Base-by-base conservation (phyloP, 2,113 vertebrate genomes). In the Scytalopus superciliaris region DNA sequence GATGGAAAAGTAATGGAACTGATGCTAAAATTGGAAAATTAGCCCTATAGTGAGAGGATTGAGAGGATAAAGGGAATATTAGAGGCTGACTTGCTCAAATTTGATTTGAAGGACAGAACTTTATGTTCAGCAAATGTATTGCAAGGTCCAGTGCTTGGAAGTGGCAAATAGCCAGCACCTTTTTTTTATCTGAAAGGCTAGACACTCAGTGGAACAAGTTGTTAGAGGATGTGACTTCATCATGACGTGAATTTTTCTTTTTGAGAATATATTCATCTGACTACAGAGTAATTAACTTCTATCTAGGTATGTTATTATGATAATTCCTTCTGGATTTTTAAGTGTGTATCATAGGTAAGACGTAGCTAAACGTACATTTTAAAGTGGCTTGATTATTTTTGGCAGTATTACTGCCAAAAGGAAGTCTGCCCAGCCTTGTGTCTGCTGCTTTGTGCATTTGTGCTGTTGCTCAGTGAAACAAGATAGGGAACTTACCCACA, bases 21-120 rank as follows among this genome's bases (percentile, higher is more conserved):
- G 27, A 47, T 85, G 17, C 76, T 72, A 85, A 79, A 69, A 77
- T 52, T 59, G 73, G 63, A 84, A 89, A 93, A 94, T 75, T 78
- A 82, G n/a, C 17, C 14, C 0, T 5, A 47, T 14, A 69, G 19
- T 39, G 40, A 94, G 67, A 91, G 47, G 37, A 42, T 33, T 86
- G 62, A 87, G 66, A 67, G 12, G 50, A 53, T 74, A 88, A 94
- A 87, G 33, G 45, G 40, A 91, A 88, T 59, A 55, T 91, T 37
- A 74, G 59, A 87, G 40, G 10, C 63, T 88, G 87, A 90, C 87
- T 97, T 84, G 63, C 72, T 95, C 24, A 77, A 64, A 87, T 87
- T 84, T 85, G 31, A 33, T 66, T 83, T 94, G 79, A 82, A 95
- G 87, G 87, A 66, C 89, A 87, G 69, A 78, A 74, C 78, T 74